Evolutionary conservation across 2,113 vertebrate species (phyloP), one percentile per base, ranked within the genome.

Genomic region (Hippoglossus stenolepis): DNA sequence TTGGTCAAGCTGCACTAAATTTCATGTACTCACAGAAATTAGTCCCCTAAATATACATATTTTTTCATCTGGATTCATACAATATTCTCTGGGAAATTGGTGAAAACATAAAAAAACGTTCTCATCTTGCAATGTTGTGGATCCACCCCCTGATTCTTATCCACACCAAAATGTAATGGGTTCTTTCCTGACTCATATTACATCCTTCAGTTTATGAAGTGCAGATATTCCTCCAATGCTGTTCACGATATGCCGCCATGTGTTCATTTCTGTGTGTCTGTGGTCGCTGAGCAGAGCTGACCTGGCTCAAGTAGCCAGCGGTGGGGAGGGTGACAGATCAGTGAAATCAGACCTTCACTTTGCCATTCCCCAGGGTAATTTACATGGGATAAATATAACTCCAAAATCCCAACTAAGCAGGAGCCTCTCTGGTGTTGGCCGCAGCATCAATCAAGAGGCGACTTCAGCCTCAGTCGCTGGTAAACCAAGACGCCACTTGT

Each of bases 311-410:
- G 70, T 53, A 40, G 59, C 59, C 61, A 57, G 76, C 43, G 6
- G 43, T 61, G 49, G 81, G 57, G 56, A 82, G 60, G 80, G 70
- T 82, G 83, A 90, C 85, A 80, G 78, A 79, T 90, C 76, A 77
- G 86, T 92, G 92, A 93, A 94, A 93, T 85, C 40, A 84, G 93
- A 95, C 75, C 91, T 87, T 84, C 65, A 76, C 72, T 68, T 87
- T 89, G 88, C 70, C 82, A 87, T 94, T 87, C 83, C 68, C 70
- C 5, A 23, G 47, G 61, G 63, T 84, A 71, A 83, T 84, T 91
- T 85, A 85, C 84, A 49, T 40, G 3, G 60, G 87, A 91, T 92
- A 93, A 91, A 91, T 91, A 91, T 92, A 92, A 87, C 92, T 79
- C 59, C 0, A 60, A 90, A 71, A 31, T 64, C 66, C 57, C 67